Evolutionary conservation across 1,140 invertebrate species (phyloP).

Genomic region (Caerostris darwini): DNA sequence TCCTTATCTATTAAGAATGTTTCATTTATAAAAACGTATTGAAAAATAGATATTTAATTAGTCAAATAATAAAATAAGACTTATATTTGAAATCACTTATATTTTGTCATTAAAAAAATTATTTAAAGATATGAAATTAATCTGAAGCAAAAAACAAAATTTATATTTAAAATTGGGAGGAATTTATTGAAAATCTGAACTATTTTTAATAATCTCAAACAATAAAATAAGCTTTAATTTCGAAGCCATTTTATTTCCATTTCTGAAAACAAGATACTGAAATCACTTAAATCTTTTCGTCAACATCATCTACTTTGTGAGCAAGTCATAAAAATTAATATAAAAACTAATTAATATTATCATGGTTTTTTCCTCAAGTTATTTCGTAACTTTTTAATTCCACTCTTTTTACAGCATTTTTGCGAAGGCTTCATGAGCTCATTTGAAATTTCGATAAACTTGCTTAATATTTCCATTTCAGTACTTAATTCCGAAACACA

Average conservation of each 20-base stretch:
- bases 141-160: no score
- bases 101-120: no score
- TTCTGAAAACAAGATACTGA: not conserved
- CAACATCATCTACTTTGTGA: not conserved
- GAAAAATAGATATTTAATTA: no score
- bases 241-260: not conserved
- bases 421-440: conserved; percentile 20
- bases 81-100: no score
- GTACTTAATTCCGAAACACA: not conserved
- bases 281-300: not conserved
- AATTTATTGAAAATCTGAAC: no score
- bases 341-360: not conserved
- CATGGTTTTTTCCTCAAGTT: not conserved
- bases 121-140: no score
- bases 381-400: not conserved
- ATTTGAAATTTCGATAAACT: conserved; percentile 18
- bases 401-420: not conserved
- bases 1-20: no score
- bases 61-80: no score
- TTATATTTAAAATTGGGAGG: no score
- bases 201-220: no score
- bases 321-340: not conserved
- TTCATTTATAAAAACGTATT: no score
- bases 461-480: not conserved
- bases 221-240: no score